Conservation (phyloP, 2,113 vertebrate genomes). For the Pagrus major region DNA sequence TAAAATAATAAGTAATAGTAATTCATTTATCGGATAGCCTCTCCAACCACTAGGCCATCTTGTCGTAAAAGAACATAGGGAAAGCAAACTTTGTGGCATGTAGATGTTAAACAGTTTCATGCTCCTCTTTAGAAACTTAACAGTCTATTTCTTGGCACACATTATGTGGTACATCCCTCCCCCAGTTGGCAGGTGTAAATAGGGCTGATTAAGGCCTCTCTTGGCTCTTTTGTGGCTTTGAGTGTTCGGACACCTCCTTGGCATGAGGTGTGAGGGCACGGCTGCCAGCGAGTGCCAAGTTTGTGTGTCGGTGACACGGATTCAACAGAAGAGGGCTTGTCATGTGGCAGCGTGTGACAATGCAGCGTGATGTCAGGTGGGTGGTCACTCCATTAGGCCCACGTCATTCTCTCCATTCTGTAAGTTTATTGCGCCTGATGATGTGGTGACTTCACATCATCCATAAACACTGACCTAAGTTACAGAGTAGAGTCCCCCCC, state of each 20-base stretch:
- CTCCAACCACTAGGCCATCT: not conserved
- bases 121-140: slow-evolving; percentile 31
- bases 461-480: slow-evolving; percentile 49
- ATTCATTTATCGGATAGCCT: not conserved
- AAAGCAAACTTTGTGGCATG: slow-evolving; percentile 12
- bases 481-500: slow-evolving; percentile 26
- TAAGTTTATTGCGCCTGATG: slow-evolving; percentile 12
- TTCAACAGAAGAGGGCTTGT: slow-evolving; percentile 44
- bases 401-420: slow-evolving; percentile 59
- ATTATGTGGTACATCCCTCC: slow-evolving; percentile 9
- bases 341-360: slow-evolving; percentile 46
- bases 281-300: slow-evolving; percentile 45
- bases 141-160: slow-evolving; percentile 47
- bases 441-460: slow-evolving; percentile 47
- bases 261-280: slow-evolving; percentile 54
- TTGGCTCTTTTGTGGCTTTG: slow-evolving; percentile 58
- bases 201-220: slow-evolving; percentile 53
- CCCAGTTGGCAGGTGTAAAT: slow-evolving; percentile 67
- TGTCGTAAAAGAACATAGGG: not conserved
- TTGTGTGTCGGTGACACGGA: slow-evolving; percentile 49
- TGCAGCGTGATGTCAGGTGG: slow-evolving; percentile 64
- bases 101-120: slow-evolving; percentile 19
- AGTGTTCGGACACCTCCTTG: slow-evolving; percentile 70
- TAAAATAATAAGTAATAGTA: not conserved
- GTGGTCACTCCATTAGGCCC: slow-evolving; percentile 48